phyloP scores from a whole-genome alignment of 2,888 invertebrate species.

The Argyresthia albistria region DNA sequence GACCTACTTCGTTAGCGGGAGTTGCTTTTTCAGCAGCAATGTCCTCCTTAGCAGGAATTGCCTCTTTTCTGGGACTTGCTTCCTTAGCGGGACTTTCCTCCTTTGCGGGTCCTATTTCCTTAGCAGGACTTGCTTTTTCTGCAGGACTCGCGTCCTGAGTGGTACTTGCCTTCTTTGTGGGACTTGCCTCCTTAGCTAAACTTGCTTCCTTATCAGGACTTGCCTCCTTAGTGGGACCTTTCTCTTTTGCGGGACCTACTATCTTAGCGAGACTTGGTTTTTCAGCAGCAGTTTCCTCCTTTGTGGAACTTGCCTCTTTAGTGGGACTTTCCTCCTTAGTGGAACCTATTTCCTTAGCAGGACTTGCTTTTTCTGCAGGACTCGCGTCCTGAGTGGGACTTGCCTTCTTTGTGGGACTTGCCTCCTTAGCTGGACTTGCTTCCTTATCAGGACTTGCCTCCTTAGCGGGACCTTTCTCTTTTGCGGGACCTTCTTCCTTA shows the following conservation, averaged over 20 bases:
- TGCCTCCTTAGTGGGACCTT: neutral
- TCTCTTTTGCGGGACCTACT: too few relatives aligned
- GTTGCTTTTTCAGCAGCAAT: too few relatives aligned
- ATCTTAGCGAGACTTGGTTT: too few relatives aligned
- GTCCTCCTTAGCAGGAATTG: neutral
- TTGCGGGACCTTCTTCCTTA: neutral
- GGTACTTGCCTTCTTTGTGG: neutral
- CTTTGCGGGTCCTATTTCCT: neutral
- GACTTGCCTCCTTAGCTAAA: neutral
- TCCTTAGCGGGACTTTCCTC: neutral
- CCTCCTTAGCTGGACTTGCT: neutral
- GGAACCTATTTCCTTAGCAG: constrained; percentile 1
- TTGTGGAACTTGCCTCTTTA: too few relatives aligned
- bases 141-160: constrained; percentile 4
- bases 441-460: neutral
- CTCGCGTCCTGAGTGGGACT: too few relatives aligned
- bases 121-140: neutral
- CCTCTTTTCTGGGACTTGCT: too few relatives aligned
- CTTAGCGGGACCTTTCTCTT: neutral
- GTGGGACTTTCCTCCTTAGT: too few relatives aligned
- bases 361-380: neutral
- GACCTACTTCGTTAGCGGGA: neutral
- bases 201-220: neutral
- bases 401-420: neutral
- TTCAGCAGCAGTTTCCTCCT: too few relatives aligned